These are phyloP conservation scores for Tetrapedia diversipes DNA, from an alignment of 2,888 invertebrate genomes.

Conservation along the genomic window DNA sequence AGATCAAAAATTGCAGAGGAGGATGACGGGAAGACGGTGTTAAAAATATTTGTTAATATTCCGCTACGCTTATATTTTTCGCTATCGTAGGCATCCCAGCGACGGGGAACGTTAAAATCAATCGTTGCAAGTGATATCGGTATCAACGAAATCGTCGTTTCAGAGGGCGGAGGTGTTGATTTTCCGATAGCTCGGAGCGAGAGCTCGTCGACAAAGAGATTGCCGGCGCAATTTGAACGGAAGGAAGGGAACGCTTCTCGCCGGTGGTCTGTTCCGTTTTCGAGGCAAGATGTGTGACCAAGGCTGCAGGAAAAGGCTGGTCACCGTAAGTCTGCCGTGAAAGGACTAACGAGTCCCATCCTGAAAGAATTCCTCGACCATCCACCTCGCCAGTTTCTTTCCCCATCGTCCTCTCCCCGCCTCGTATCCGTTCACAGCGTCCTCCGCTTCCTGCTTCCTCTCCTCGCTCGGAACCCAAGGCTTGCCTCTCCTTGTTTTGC, in stretches of 20 bases:
- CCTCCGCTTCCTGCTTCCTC: constrained; percentile 37
- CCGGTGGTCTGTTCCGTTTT: constrained; percentile 57
- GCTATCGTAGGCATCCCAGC: too few relatives aligned
- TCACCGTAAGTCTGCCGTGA: constrained; percentile 70
- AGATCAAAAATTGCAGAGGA: too few relatives aligned
- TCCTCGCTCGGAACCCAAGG: background rate
- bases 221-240: constrained; percentile 61
- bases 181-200: constrained; percentile 39
- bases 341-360: constrained; percentile 72
- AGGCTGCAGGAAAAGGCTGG: constrained; percentile 56
- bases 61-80: too few relatives aligned
- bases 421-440: constrained; percentile 12
- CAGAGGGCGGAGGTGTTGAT: constrained; percentile 5
- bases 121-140: constrained; percentile 3
- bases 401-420: constrained; percentile 13
- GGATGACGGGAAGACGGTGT: too few relatives aligned
- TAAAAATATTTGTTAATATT: too few relatives aligned
- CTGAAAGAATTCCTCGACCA: constrained; percentile 62
- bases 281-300: constrained; percentile 66
- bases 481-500: background rate
- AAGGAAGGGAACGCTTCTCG: constrained; percentile 47
- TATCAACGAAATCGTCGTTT: constrained; percentile 2
- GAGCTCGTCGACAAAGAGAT: constrained; percentile 39
- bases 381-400: constrained; percentile 32
- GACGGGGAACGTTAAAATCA: too few relatives aligned